Evolutionary conservation across 92 coral and sea anemone genomes (phyloP), one percentile per base, ranked within the genome.

Genomic region (Bergia puertoricense): DNA sequence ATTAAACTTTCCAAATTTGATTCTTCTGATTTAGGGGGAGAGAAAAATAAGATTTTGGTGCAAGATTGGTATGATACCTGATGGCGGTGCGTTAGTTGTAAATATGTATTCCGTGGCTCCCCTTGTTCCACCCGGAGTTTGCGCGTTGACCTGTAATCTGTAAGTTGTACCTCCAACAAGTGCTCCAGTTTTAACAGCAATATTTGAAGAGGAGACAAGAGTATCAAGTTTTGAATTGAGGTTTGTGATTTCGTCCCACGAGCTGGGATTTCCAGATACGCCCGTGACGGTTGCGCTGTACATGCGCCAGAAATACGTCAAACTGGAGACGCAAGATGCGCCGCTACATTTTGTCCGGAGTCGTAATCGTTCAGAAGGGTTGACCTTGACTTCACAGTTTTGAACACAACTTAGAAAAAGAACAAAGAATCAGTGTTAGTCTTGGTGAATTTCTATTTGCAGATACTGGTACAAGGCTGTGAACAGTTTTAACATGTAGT

Each of bases 331-430:
- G 42, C 96, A 94, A 15, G 89, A 73, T 0, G 69, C 65, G 1
- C 86, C 89, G 41, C 40, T 48, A 73, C 97, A 94, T 44, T 77
- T 76, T 10, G 74, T 68, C 48, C 40, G 68, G 15, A 94, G 88
- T 44, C 94, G 91, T 62, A 94, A 9, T n/a, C 93, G 85, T 54
- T 91, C 65, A 13, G 95, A 89, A 14, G 95, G 95, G 57, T 91
- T 90, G 1, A 85, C 79, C 42, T 86, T 89, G 56, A 82, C 4
- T 30, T 82, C 86, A 81, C 97, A 94, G 67, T 92, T 94, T 54
- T 91, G 90, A 22, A 79, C 83, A 87, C 97, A 94, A 6, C 97
- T 94, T 11, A 73, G 44, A 36, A 22, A 72, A 69, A 18, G 22
- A 39, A 13, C 8, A 69, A 22, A 69, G 10, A 69, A 69, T 69